Evolutionary conservation across 2,113 vertebrate genomes (phyloP).

Genomic region (Pholis gunnellus): DNA sequence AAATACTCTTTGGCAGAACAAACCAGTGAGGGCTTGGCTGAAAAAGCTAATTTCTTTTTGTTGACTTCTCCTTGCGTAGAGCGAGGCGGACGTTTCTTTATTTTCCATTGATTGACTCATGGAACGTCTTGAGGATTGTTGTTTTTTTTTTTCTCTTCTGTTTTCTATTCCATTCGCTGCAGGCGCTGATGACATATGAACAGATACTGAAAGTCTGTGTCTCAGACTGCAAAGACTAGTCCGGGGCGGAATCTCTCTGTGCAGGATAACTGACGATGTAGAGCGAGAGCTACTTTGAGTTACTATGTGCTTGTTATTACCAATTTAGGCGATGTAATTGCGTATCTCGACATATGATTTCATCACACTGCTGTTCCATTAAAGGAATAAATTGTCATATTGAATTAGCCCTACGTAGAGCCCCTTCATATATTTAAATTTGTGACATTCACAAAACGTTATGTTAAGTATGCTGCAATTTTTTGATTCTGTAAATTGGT

Average conservation of each 20-base stretch:
- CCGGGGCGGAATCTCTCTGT: not conserved
- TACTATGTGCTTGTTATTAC: too few relatives aligned
- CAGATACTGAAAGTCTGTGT: slow-evolving; percentile 1
- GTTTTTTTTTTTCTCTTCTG: not conserved
- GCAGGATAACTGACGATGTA: not conserved
- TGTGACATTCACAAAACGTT: not conserved
- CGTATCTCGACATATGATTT: too few relatives aligned
- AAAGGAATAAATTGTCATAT: not conserved
- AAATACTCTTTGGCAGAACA: slow-evolving; percentile 19
- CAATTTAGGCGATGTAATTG: not conserved
- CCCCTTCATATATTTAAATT: not conserved
- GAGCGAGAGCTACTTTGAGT: too few relatives aligned
- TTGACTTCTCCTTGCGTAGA: not conserved
- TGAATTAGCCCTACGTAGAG: not conserved
- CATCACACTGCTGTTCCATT: not conserved
- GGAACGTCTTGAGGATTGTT: not conserved
- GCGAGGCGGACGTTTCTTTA: not conserved
- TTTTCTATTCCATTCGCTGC: not conserved
- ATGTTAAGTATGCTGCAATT: not conserved
- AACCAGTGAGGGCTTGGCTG: slow-evolving; percentile 5
- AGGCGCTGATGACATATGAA: not conserved
- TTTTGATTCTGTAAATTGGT: not conserved
- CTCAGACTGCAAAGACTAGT: too few relatives aligned
- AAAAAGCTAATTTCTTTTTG: not conserved
- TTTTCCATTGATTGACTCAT: not conserved